Conservation (phyloP, 2,888 invertebrate genomes). For the Coenonympha glycerion region DNA sequence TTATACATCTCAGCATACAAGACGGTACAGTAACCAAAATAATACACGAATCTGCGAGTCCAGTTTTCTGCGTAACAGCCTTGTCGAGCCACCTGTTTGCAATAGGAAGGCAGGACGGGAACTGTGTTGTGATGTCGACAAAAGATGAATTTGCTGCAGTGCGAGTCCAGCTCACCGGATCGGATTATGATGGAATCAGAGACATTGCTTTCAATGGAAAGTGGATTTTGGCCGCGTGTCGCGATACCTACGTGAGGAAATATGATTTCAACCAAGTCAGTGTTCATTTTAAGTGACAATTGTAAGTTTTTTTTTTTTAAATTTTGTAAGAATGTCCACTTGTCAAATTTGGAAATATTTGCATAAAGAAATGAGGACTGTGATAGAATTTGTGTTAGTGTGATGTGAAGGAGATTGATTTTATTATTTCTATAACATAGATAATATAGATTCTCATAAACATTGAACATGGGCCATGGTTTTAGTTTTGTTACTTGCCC, state of each 20-base stretch:
- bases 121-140: constrained; percentile 72
- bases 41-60: constrained; percentile 75
- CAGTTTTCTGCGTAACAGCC: constrained; percentile 70
- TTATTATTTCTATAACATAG: too few species aligned
- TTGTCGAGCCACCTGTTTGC: constrained; percentile 70
- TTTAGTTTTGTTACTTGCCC: background rate
- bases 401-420: too few species aligned
- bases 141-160: constrained; percentile 45
- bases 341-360: too few species aligned
- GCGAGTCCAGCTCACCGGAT: constrained; percentile 78
- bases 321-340: background rate
- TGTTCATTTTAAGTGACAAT: constrained; percentile 62
- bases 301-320: background rate
- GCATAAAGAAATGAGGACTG: too few species aligned
- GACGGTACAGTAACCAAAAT: constrained; percentile 48
- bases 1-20: constrained; percentile 47
- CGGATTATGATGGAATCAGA: constrained; percentile 82
- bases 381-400: too few species aligned
- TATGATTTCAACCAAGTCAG: constrained; percentile 74
- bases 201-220: constrained; percentile 76
- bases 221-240: constrained; percentile 78
- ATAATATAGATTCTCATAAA: background rate
- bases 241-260: constrained; percentile 79
- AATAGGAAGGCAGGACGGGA: constrained; percentile 79
- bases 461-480: background rate